Base-by-base conservation (phyloP, 23 tunicate genomes). In the Clavelina lepadiformis region DNA sequence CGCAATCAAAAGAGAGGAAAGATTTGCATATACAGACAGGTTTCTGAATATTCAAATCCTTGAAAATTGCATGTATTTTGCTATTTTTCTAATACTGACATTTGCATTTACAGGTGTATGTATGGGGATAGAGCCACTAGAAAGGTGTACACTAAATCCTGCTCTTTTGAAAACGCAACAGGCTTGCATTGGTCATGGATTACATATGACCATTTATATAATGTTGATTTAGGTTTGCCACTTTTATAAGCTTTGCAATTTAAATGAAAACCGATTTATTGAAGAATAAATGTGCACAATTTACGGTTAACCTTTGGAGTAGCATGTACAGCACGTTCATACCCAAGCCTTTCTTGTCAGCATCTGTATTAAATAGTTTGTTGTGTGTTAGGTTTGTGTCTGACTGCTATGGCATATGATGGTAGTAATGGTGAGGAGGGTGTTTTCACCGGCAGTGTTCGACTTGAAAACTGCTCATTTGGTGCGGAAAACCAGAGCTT, bases 151-250 rank as follows among this genome's bases (percentile, higher is more conserved):
- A 11, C 56, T 57, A 61, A 58, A 62, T 84, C 93, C 2, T 84
- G 93, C 60, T 46, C 69, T 65, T 76, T 53, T 61, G 82, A 69
- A 0, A 61, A 77, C 21, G 65, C 32, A 1, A 29, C 53, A 3
- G 78, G 82, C 13, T 7, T 77, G 74, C 21, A 33, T 30, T 84
- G 93, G 93, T 76, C 69, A 29, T 84, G 93, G 93, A 28, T 69
- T 11, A 84, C 79, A 2, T 65, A 84, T 55, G 56, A 71, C 29
- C 78, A 76, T 63, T 69, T 84, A 3, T 84, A 69, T 35, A 76
- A 84, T 46, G 37, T 84, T 34, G 74, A 69, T 33, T 54, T 65
- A 61, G 93, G 93, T 84, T 30, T n/a, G 53, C 8, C 11, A 57
- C 3, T 7, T 63, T 63, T 31, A 1, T 63, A 33, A 31, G 35